Percentiles rank a stretch among this genome's conserved stretches.
Conservation (phyloP, 1,140 invertebrate species). For the Trichogramma pretiosum region DNA sequence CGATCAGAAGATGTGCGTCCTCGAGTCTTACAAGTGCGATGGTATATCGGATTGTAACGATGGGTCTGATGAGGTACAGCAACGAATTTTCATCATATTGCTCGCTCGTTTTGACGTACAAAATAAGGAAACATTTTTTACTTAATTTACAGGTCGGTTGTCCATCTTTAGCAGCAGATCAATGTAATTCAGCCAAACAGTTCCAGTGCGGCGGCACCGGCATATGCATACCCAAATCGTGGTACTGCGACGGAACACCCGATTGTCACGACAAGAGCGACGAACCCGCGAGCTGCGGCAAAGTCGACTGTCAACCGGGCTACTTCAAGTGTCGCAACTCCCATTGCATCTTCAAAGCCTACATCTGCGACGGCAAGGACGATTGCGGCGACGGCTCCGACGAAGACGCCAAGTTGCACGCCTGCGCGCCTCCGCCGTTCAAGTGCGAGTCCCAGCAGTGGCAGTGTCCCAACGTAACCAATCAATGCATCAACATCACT, state of each 20-base stretch:
- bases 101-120: too few species aligned
- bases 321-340: conserved; percentile 82
- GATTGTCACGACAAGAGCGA: conserved; percentile 91
- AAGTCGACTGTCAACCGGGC: conserved; percentile 62
- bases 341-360: conserved; percentile 85
- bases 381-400: conserved; percentile 93
- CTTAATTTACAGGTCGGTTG: conserved; percentile 60
- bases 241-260: conserved; percentile 88
- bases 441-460: conserved; percentile 71
- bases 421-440: conserved; percentile 65
- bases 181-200: conserved; percentile 81
- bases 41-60: conserved; percentile 87
- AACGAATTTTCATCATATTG: too few species aligned
- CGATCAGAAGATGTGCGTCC: conserved; percentile 83
- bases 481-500: conserved; percentile 68
- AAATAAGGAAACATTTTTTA: background rate
- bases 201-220: conserved; percentile 79
- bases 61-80: conserved; percentile 72
- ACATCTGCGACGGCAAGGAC: conserved; percentile 91
- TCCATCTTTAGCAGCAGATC: conserved; percentile 71
- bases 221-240: conserved; percentile 86
- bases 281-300: conserved; percentile 76
- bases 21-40: conserved; percentile 90
- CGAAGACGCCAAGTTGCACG: conserved; percentile 66
- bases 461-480: conserved; percentile 72